Percentiles rank a stretch among this genome's conserved stretches.
These are phyloP conservation scores for Bubo blakistoni DNA, from an alignment of 2,113 vertebrate genomes.

Conservation along the genomic window DNA sequence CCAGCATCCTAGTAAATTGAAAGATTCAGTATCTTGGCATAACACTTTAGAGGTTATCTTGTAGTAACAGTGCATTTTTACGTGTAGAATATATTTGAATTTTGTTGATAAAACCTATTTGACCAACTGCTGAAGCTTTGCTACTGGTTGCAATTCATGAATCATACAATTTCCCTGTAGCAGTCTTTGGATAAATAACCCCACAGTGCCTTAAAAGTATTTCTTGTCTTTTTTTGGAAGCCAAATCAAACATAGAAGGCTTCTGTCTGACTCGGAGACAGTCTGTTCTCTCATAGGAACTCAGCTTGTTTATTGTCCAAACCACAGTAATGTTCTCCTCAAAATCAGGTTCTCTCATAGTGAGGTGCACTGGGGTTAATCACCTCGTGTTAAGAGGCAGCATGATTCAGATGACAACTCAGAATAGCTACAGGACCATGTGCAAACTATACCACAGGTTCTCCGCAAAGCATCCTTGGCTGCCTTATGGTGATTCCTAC, in stretches of 20 bases:
- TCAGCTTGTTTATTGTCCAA: not conserved
- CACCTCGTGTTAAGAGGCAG: not conserved
- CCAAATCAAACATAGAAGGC: not conserved
- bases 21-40: not conserved
- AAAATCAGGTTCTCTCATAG: not conserved
- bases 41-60: not conserved
- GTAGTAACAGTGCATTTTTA: not conserved
- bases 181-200: not conserved
- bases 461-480: not conserved
- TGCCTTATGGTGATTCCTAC: not conserved
- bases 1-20: not conserved
- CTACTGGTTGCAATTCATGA: not conserved
- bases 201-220: not conserved
- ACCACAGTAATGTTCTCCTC: fast-evolving
- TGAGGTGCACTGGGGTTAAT: not conserved
- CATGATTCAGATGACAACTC: not conserved
- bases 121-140: not conserved
- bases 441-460: not conserved
- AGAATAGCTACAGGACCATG: not conserved
- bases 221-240: not conserved
- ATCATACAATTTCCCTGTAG: not conserved
- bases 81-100: not conserved
- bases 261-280: not conserved
- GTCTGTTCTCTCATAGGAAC: not conserved
- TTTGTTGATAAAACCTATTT: not conserved